Percentiles rank a stretch among this genome's conserved stretches.
Conservation (phyloP, 2,888 invertebrate species). For the Agriopis aurantiaria region DNA sequence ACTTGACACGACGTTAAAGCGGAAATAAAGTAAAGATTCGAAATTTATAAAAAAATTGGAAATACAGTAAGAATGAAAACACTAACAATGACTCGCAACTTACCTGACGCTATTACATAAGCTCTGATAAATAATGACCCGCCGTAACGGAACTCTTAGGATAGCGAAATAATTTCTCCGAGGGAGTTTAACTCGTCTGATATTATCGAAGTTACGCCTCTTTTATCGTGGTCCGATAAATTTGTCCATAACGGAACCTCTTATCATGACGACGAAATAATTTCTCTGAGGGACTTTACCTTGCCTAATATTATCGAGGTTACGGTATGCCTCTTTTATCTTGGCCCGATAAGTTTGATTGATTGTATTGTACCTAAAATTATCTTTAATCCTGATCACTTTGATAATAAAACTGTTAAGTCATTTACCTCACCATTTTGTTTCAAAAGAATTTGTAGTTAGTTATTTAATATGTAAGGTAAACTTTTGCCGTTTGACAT, state of each 20-base stretch:
- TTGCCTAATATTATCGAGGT: conserved; percentile 8
- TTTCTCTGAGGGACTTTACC: conserved; percentile 30
- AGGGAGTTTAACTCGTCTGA: too few species aligned
- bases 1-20: too few species aligned
- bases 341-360: background rate
- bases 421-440: background rate
- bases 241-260: background rate
- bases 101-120: background rate
- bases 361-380: background rate
- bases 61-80: too few species aligned
- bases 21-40: too few species aligned
- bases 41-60: too few species aligned
- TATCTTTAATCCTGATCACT: background rate
- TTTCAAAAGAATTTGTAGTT: background rate
- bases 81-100: background rate
- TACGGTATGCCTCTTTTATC: conserved; percentile 5
- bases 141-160: background rate
- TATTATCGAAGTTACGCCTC: too few species aligned
- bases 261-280: background rate
- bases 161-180: background rate
- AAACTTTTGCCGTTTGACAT: background rate
- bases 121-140: background rate
- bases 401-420: background rate
- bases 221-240: too few species aligned
- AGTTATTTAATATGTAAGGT: background rate